A percentile compares a stretch with the other conserved stretches of the same genome.
These are phyloP conservation scores for Origma solitaria DNA, from an alignment of 2,113 vertebrate species.

Conservation along the genomic window DNA sequence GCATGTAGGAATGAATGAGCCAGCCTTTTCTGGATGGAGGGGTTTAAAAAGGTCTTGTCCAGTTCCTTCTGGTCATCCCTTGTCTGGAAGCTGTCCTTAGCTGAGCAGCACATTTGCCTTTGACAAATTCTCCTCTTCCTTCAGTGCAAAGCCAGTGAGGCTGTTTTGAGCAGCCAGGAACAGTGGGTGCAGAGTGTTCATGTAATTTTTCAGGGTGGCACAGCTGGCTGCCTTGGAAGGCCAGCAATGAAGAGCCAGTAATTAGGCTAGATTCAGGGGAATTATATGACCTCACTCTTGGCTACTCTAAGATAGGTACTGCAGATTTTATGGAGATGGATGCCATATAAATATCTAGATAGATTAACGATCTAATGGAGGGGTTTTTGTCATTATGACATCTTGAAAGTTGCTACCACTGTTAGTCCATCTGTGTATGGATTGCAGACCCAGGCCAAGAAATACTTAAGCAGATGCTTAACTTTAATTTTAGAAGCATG, in stretches of 20 bases:
- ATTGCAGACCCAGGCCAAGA: background rate
- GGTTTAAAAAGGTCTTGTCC: background rate
- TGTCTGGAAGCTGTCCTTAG: background rate
- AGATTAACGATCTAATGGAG: background rate
- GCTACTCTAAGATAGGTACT: background rate
- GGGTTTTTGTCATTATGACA: constrained; percentile 33
- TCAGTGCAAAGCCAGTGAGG: background rate
- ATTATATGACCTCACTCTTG: background rate
- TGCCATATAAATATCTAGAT: background rate
- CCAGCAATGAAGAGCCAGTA: background rate
- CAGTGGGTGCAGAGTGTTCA: background rate
- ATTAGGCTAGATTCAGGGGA: background rate
- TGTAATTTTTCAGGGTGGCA: background rate
- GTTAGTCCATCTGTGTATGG: constrained; percentile 17
- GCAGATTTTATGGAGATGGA: background rate
- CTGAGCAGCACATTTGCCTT: background rate
- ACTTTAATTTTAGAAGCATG: background rate
- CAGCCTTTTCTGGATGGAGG: background rate
- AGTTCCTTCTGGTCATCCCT: background rate
- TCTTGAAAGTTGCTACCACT: constrained; percentile 20
- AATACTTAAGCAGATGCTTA: constrained; percentile 33
- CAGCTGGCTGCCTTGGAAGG: background rate
- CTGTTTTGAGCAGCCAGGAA: background rate
- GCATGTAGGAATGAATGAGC: background rate
- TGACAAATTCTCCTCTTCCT: background rate